Conservation (phyloP, 2,797 vertebrate genomes). For the Crax fasciolata region DNA sequence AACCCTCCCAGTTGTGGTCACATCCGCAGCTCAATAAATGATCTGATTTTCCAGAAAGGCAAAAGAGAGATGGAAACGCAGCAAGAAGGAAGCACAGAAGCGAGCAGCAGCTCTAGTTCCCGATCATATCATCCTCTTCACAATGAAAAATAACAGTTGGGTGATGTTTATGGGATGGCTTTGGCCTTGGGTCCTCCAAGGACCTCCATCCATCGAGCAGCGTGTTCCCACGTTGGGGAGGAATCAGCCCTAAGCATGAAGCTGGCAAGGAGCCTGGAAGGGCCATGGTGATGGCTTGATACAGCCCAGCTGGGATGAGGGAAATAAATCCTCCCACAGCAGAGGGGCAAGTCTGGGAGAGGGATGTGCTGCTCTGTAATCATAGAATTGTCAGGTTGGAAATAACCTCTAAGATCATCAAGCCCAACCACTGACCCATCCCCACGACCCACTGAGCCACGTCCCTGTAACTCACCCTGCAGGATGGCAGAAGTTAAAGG, state of each 20-base stretch:
- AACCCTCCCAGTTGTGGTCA: background rate
- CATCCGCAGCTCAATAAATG: background rate
- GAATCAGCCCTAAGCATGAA: background rate
- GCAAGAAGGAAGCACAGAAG: background rate
- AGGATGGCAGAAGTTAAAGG: too few relatives aligned
- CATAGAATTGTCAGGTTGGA: too few relatives aligned
- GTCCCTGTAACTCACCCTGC: background rate
- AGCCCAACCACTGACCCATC: too few relatives aligned
- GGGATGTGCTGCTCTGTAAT: background rate
- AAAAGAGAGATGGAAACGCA: background rate
- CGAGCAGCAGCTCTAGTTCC: background rate
- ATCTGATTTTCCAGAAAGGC: background rate
- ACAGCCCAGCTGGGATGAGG: background rate
- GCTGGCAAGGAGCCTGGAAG: background rate
- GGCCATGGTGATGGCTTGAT: too few relatives aligned
- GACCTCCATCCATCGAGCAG: background rate
- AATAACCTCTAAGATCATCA: too few relatives aligned
- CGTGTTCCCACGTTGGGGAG: accelerated
- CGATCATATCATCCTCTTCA: accelerated
- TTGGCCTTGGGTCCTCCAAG: background rate
- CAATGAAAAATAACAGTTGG: accelerated
- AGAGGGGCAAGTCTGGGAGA: background rate
- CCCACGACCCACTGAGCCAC: too few relatives aligned
- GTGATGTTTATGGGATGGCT: background rate
- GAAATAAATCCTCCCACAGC: background rate